phyloP scores from a whole-genome alignment of 1,140 invertebrate species.

The Bemisia tabaci region DNA sequence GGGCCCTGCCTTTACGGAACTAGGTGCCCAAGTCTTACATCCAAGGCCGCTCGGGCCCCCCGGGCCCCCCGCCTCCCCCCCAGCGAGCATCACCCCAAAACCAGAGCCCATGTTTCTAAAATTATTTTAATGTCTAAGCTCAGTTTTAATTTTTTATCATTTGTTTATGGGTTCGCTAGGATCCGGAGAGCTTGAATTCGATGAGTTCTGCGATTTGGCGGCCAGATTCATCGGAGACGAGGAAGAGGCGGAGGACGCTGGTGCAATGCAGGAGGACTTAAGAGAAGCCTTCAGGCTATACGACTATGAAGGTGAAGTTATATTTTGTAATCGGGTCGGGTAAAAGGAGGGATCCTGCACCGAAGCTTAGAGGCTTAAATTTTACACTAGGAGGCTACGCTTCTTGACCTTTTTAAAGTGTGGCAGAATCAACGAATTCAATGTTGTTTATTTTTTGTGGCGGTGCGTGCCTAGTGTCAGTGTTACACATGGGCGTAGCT shows the following conservation, averaged over 20 bases:
- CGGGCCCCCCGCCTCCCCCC: no score
- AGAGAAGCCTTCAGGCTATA: constrained; percentile 82
- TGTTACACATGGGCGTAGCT: no score
- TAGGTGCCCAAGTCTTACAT: no score
- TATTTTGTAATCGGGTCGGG: not conserved
- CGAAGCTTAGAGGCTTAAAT: not conserved
- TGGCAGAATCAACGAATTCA: not conserved
- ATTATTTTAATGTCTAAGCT: no score
- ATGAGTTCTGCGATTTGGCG: constrained; percentile 80
- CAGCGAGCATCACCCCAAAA: no score
- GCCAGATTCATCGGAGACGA: constrained; percentile 80
- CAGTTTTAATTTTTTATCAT: no score
- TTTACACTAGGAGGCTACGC: not conserved
- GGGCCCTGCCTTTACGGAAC: no score
- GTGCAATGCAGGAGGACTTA: constrained; percentile 85
- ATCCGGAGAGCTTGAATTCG: constrained; percentile 81
- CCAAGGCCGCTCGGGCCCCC: no score
- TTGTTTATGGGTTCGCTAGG: no score
- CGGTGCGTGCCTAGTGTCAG: not conserved
- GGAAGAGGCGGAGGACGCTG: constrained; percentile 79
- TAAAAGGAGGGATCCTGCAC: not conserved
- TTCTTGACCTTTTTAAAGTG: not conserved
- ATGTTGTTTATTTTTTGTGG: not conserved
- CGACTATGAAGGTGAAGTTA: constrained; percentile 36
- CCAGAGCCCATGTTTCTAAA: no score